Base-by-base conservation (phyloP, 2,113 vertebrate species). In the Malurus cyaneus region DNA sequence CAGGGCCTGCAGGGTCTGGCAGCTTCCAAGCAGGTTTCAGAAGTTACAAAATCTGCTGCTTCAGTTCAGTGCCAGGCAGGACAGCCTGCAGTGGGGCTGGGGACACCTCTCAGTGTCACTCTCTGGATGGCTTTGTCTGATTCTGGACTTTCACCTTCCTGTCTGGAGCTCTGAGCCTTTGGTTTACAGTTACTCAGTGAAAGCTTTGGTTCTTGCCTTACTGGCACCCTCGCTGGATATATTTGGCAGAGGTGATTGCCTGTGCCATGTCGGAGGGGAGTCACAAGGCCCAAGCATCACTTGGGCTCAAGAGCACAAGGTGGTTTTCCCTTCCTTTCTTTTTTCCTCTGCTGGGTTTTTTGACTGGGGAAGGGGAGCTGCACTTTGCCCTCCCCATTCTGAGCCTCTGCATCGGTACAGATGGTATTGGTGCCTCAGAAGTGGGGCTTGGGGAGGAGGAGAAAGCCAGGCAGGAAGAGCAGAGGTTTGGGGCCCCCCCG, bases 171-270 rank as follows among this genome's bases (percentile, higher is more conserved):
- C 77, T 23, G 59, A 92, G 85, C 44, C 70, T 81, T 46, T 64
- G 64, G 31, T 12, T 2, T 44, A 3, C 5, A 31, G n/a, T 18
- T 32, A 47, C 4, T 71, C 8, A 11, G 25, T 20, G 32, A 77
- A 77, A 80, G 6, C 46, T 69, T 60, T 28, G 14, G 18, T 21
- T 66, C 52, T 62, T 66, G n/a, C 44, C 41, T n/a, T 6, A 4
- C 1, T 42, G 70, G 18, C 28, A 31, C 0, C 28, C 20, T 1
- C 0, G 0, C 34, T 28, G 8, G 91, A 8, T 4, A 5, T 17
- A 18, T 52, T 66, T 13, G 54, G 53, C 70, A 78, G 54, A 41
- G n/a, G 41, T 21, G 64, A 18, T 9, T 24, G 19, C 25, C 41
- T 11, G 21, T 47, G n/a, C 19, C 0, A 1, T 24, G 26, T 3